phyloP scores from a whole-genome alignment of 2,888 invertebrate genomes.

The Cryptosula pallasiana region DNA sequence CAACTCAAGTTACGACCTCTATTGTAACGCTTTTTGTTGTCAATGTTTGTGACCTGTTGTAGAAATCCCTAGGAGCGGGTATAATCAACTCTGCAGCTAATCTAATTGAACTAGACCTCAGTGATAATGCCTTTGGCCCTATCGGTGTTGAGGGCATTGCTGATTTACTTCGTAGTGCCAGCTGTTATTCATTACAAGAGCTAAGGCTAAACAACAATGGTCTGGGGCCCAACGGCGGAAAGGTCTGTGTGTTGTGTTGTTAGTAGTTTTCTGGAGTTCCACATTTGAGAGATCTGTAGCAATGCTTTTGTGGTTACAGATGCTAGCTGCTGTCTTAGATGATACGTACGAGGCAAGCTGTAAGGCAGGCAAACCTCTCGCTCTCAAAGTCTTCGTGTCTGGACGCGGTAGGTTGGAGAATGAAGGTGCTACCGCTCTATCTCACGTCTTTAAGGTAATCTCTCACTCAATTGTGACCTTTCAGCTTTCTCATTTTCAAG shows the following conservation, averaged over 20 bases:
- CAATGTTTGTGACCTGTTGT: no score
- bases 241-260: no score
- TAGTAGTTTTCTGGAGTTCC: no score
- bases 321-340: constrained; percentile 32
- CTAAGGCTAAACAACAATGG: constrained; percentile 90
- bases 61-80: constrained; percentile 71
- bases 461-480: no score
- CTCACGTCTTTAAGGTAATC: constrained; percentile 70
- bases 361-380: constrained; percentile 64
- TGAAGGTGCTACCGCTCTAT: constrained; percentile 79
- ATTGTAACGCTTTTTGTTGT: no score
- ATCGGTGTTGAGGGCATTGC: constrained; percentile 75
- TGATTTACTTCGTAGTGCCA: constrained; percentile 72
- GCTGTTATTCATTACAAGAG: constrained; percentile 76
- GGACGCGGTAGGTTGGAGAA: constrained; percentile 93
- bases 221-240: constrained; percentile 82
- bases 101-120: constrained; percentile 79
- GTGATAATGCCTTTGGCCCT: constrained; percentile 88
- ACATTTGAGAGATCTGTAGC: no score
- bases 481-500: no score
- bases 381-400: constrained; percentile 77
- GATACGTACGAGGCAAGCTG: constrained; percentile 55
- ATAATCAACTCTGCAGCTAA: constrained; percentile 73
- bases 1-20: not conserved
- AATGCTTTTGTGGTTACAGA: not conserved